Evolutionary conservation across 2,113 vertebrate genomes (phyloP).

Genomic region (Nettapus auritus): DNA sequence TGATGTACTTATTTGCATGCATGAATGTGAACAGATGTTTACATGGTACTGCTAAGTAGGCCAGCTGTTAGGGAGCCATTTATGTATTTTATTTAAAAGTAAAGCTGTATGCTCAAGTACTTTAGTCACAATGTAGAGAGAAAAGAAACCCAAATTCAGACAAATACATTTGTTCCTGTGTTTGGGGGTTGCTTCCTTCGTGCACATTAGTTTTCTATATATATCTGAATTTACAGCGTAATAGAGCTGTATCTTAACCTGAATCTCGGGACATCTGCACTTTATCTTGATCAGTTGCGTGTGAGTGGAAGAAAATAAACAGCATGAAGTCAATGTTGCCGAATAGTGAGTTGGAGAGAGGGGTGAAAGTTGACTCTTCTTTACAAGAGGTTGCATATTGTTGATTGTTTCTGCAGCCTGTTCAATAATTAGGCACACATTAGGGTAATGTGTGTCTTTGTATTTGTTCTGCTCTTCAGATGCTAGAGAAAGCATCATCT

Average conservation of each 20-base stretch:
- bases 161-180: neutral
- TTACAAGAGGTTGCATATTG: neutral
- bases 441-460: neutral
- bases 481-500: neutral
- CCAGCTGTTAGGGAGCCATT: constrained; percentile 67
- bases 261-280: neutral
- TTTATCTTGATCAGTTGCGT: neutral
- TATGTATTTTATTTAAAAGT: constrained; percentile 71
- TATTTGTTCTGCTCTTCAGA: constrained; percentile 17
- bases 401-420: constrained; percentile 11
- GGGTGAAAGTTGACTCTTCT: neutral
- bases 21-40: constrained; percentile 74
- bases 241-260: neutral
- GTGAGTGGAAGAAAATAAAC: neutral
- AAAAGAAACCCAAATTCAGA: neutral
- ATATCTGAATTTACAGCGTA: neutral
- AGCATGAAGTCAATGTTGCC: neutral
- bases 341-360: neutral
- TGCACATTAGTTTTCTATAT: neutral
- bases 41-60: constrained; percentile 63
- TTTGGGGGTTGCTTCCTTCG: neutral
- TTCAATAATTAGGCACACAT: neutral
- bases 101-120: constrained; percentile 11
- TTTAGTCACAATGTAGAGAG: neutral
- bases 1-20: constrained; percentile 64